Base-by-base conservation (phyloP, 2,888 invertebrate genomes). In the Drosophila birchii region DNA sequence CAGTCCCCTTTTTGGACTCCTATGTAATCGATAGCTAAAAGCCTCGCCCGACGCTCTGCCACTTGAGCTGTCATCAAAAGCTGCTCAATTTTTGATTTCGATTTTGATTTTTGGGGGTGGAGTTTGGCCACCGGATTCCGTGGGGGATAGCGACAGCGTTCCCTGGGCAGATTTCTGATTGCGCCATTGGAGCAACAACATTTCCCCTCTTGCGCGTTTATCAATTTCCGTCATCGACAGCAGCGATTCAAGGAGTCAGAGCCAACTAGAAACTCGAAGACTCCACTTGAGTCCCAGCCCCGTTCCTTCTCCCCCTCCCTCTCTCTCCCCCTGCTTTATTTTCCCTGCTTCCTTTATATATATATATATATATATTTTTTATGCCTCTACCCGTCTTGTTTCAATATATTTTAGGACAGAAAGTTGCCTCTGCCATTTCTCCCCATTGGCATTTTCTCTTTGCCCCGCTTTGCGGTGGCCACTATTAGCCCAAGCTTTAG, bases 31-130 rank as follows among this genome's bases (percentile, higher is more conserved):
- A 84, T 88, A 88, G 73, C 73, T 75, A 54, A 75, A 78, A 57
- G 74, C 60, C 56, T 70, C 66, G 69, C 53, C 55, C 71, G 54
- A 73, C 51, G 36, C 70, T 49, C 32, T 43, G 80, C 77, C 70
- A 81, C 88, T 89, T 78, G 80, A 86, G 86, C 86, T 88, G 89
- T 88, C 86, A 86, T 89, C 89, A 85, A 88, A 89, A 86, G 89
- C 88, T 86, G 86, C 86, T 89, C 88, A 89, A 80, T 83, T 89
- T 86, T 88, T 89, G 89, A 89, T 89, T 86, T 86, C 73, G 66
- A 64, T 59, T 74, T 45, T 71, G 83, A 85, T 85, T 86, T 85
- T 29, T 84, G 77, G 76, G 18, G 4, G 1, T 1, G 8, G 32
- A 29, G 32, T 12, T 32, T 12, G 18, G 7, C 7, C 12, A 11